Conservation (phyloP, 2,113 vertebrate species). For the Cinclus mexicanus region DNA sequence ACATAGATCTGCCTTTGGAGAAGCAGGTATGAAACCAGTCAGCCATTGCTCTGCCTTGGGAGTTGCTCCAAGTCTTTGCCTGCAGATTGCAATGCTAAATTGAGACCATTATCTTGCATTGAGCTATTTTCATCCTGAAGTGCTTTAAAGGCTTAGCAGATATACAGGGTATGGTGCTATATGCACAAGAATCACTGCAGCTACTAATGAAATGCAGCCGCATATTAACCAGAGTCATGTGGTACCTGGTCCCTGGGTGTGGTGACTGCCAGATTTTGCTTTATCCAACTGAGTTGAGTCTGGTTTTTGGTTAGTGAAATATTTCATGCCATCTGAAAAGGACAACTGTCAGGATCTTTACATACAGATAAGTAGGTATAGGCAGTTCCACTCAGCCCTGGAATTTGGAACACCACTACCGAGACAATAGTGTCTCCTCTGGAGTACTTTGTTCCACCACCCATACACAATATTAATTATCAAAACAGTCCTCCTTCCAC, state of each 20-base stretch:
- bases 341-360: background rate
- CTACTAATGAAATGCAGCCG: slow-evolving; percentile 46
- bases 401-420: background rate
- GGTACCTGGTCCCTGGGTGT: background rate
- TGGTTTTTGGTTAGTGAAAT: background rate
- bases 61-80: slow-evolving; percentile 25
- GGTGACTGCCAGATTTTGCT: slow-evolving; percentile 1
- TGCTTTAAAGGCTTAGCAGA: slow-evolving; percentile 23
- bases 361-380: background rate
- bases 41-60: background rate
- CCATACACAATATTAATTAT: background rate
- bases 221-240: background rate
- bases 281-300: background rate
- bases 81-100: slow-evolving; percentile 31
- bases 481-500: background rate
- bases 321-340: background rate
- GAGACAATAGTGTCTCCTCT: background rate
- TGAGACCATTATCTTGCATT: slow-evolving; percentile 44
- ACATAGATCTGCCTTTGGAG: background rate
- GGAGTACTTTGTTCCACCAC: background rate
- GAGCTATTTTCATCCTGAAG: slow-evolving; percentile 21
- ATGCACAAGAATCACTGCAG: slow-evolving; percentile 18
- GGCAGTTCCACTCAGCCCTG: background rate
- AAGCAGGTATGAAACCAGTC: background rate
- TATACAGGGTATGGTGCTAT: slow-evolving; percentile 8